Evolutionary conservation across 1,140 invertebrate genomes (phyloP), one percentile per base, ranked within the genome.

Genomic region (Leptinotarsa lineolata): DNA sequence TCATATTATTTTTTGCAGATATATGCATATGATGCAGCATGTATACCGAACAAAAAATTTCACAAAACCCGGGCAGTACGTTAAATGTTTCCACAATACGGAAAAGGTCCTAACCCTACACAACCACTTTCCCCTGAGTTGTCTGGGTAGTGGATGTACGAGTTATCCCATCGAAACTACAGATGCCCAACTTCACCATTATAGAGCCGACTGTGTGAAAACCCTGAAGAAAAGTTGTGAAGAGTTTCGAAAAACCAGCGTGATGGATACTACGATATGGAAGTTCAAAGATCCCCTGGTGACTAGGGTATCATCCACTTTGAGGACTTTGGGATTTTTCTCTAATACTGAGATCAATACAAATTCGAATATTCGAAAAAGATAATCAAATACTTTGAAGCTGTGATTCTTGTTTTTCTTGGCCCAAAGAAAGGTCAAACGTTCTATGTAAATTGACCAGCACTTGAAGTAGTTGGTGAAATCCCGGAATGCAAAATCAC

Each of bases 1-100:
- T 30, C 30, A 30, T 30, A 2, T 39, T 30, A 30, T 39, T 39
- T n/a, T 68, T 61, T 95, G 94, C 21, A 91, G 89, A 73, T 97
- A 97, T 83, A 92, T 97, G 91, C 95, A 97, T 84, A 97, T 97
- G 95, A 82, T 97, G 78, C 95, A 96, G 85, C 95, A 97, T 84
- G 95, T 97, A 4, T 95, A 95, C 81, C 89, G 95, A 8, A 92
- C 93, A 63, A 91, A 91, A 80, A 97, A 97, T 85, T 97, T 95
- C 84, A 97, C 95, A 1, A 96, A 96, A 85, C 95, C 95, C 1
- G 94, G 95, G 76, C 93, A 95, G 83, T 97, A 96, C 84, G 93
- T 97, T 45, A 97, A 97, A 85, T 96, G 95, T 85, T 97, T 97
- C 87, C 95, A 97, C 83, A 95, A 97, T 85, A 93, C 95, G 4